Conservation (phyloP, 2,113 vertebrate species). For the Menura novaehollandiae region DNA sequence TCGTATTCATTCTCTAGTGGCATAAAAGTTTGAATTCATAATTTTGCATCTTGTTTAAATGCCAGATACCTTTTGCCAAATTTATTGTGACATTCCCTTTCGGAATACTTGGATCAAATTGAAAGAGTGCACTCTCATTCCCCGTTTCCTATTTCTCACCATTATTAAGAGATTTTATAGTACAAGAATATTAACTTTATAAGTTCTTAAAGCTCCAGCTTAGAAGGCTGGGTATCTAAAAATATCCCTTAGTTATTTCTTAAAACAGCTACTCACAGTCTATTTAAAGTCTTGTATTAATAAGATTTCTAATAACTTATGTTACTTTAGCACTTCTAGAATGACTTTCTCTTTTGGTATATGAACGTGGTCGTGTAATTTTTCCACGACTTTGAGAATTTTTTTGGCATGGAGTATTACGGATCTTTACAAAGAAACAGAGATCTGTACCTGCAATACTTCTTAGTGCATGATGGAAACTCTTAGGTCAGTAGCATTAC, state of each 20-base stretch:
- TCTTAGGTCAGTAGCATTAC: not conserved
- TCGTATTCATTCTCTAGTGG: not conserved
- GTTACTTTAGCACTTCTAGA: not conserved
- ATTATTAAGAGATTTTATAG: not conserved
- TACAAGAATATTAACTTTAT: not conserved
- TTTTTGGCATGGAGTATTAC: not conserved
- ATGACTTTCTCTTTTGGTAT: not conserved
- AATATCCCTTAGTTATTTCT: not conserved
- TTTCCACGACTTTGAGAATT: not conserved
- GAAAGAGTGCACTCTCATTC: not conserved
- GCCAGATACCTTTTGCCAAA: not conserved
- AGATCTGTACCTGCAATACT: not conserved
- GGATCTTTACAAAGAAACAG: constrained; percentile 20
- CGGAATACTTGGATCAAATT: not conserved
- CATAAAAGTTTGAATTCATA: not conserved
- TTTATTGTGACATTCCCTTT: not conserved
- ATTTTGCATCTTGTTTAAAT: not conserved
- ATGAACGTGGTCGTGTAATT: not conserved
- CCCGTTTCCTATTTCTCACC: not conserved
- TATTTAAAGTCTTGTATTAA: not conserved
- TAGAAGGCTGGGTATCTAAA: not conserved
- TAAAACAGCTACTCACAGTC: not conserved
- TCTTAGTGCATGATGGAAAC: constrained; percentile 30
- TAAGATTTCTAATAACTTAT: not conserved
- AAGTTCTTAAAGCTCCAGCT: not conserved